Conservation (phyloP, 2,888 invertebrate genomes). For the Protodeltote pygarga region DNA sequence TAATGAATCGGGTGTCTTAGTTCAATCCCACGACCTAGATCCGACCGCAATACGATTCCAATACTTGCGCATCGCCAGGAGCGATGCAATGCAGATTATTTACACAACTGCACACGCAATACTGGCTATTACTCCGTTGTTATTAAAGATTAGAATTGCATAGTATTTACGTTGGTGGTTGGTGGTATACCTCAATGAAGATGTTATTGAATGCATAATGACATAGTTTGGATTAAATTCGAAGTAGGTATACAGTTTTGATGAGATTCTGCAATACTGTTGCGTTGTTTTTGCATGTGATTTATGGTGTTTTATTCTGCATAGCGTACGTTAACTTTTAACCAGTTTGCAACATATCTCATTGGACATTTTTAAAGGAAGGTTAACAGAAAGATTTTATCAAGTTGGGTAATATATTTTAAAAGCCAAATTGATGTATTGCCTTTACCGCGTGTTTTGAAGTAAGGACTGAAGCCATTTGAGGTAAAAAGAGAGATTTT, state of each 20-base stretch:
- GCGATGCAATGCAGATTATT: slow-evolving; percentile 69
- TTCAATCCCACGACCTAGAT: slow-evolving; percentile 74
- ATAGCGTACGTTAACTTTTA: too few relatives aligned
- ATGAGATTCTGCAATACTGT: slow-evolving; percentile 19
- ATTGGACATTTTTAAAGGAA: too few relatives aligned
- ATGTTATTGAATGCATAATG: slow-evolving; percentile 56
- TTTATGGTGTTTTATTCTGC: too few relatives aligned
- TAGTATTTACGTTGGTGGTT: slow-evolving; percentile 18
- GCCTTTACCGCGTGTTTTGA: too few relatives aligned
- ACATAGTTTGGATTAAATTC: slow-evolving; percentile 31
- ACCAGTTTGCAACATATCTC: too few relatives aligned
- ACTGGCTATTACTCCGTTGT: slow-evolving; percentile 50
- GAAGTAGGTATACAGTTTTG: slow-evolving; percentile 25
- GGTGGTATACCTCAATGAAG: slow-evolving; percentile 30
- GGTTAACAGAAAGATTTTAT: too few relatives aligned
- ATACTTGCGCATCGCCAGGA: slow-evolving; percentile 64
- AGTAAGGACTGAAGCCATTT: too few relatives aligned
- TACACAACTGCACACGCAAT: slow-evolving; percentile 47
- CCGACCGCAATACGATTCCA: slow-evolving; percentile 66
- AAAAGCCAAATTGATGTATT: too few relatives aligned
- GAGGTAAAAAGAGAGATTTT: too few relatives aligned
- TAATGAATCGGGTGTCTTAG: slow-evolving; percentile 66
- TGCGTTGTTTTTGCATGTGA: background rate
- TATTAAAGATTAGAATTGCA: slow-evolving; percentile 51
- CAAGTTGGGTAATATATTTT: too few relatives aligned